Base-by-base conservation (phyloP, 2,888 invertebrate species). In the Nomada goodeniana region DNA sequence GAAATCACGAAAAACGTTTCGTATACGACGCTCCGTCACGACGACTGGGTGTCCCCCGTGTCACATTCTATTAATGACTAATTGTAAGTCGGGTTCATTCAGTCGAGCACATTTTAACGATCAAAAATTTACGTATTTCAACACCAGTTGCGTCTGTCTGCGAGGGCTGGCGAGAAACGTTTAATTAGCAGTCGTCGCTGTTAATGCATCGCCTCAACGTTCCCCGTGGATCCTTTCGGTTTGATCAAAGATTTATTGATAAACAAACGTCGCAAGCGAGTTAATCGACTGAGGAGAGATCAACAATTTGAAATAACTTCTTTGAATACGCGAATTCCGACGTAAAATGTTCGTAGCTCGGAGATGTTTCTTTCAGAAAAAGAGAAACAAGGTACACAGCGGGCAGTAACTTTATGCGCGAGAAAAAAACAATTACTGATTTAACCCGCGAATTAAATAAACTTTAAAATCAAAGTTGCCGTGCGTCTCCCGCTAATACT, bases 161-260 rank as follows among this genome's bases (percentile, higher is more conserved):
- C 36, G 26, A 59, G 59, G 26, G 29, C 63, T n/a, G 55, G 18
- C 50, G 52, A 47, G 60, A 70, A 71, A 70, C 57, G 86, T 84
- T 86, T 79, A 84, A 86, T 86, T 84, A 76, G 65, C 74, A 64
- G 42, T 52, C 36, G 69, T 55, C 26, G 65, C 65, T 71, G 71
- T 52, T 74, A 55, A 70, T 68, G 23, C 36, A 26, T 29, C 70
- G 52, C 44, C 20, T 20, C 50, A 15, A 52, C 63, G 63, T 50
- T 55, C 60, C 13, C 65, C 20, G 11, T 55, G 75, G 65, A 74
- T 71, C 69, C 55, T 61, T 72, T 57, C 13, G 20, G n/a, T n/a
- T 20, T 26, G 44, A 36, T 57, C 29, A 78, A 78, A 71, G 26
- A 15, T 23, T 52, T 18, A 5, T 18, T n/a, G 18, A 50, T 10